A percentile compares a stretch with the other conserved stretches of the same genome.
These are phyloP conservation scores for Calycopis cecrops DNA, from an alignment of 1,140 invertebrate genomes.

Conservation along the genomic window DNA sequence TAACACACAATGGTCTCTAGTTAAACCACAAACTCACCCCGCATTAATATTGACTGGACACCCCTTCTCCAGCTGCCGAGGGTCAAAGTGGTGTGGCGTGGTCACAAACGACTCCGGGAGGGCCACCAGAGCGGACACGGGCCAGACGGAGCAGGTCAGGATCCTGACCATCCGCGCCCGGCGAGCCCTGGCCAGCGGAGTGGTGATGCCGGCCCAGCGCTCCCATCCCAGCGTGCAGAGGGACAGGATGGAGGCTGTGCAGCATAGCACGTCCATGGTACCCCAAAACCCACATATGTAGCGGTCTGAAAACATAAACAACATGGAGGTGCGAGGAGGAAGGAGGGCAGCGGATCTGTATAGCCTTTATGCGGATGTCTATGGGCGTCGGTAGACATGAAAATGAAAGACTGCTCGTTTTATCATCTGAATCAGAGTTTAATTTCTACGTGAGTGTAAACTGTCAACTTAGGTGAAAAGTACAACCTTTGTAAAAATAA, in stretches of 20 bases:
- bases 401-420: too few species aligned
- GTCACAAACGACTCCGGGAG: constrained; percentile 53
- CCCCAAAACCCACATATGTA: constrained; percentile 78
- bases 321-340: too few species aligned
- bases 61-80: constrained; percentile 52
- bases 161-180: constrained; percentile 36
- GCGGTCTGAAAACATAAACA: constrained; percentile 59
- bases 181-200: constrained; percentile 57
- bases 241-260: constrained; percentile 80
- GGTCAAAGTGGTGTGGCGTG: constrained; percentile 39
- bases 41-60: constrained; percentile 78
- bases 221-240: constrained; percentile 80
- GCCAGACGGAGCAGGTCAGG: constrained; percentile 43
- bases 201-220: constrained; percentile 78
- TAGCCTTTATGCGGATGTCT: too few species aligned
- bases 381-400: too few species aligned
- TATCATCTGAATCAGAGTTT: too few species aligned
- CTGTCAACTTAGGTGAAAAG: too few species aligned
- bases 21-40: too few species aligned
- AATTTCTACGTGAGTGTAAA: too few species aligned
- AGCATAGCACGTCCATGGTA: constrained; percentile 78
- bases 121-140: constrained; percentile 63
- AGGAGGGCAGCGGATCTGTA: too few species aligned
- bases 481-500: too few species aligned
- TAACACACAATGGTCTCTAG: too few species aligned